Evolutionary conservation across 2,113 vertebrate genomes (phyloP).

Genomic region (Pycnonotus jocosus): DNA sequence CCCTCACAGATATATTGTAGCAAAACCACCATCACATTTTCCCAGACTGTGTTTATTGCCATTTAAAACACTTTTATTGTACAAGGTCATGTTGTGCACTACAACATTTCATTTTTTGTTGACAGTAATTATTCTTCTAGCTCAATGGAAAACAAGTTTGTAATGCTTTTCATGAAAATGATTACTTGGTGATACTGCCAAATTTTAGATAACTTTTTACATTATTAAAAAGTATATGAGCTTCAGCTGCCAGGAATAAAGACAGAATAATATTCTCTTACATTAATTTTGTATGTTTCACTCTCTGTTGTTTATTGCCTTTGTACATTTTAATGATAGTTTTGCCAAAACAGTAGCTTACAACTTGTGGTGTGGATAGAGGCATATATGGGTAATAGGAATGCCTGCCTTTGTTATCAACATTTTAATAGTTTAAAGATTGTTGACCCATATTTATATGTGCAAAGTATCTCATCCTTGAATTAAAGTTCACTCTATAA

Average conservation of each 20-base stretch:
- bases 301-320: not conserved
- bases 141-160: not conserved
- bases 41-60: not conserved
- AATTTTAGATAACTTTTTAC: not conserved
- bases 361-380: not conserved
- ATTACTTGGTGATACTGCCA: not conserved
- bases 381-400: not conserved
- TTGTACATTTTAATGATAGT: not conserved
- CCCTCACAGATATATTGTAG: not conserved
- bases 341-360: not conserved
- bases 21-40: not conserved
- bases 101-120: not conserved
- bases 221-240: not conserved
- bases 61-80: constrained; percentile 17
- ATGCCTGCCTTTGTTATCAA: not conserved
- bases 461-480: not conserved
- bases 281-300: not conserved
- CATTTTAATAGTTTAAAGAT: not conserved
- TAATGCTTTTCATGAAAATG: not conserved
- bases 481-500: not conserved
- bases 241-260: not conserved
- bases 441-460: not conserved
- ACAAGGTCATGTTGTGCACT: not conserved
- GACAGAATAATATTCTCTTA: not conserved
- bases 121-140: not conserved